A percentile compares a stretch with the other conserved stretches of the same genome.
Conservation (phyloP, 2,888 invertebrate species). For the Stegana nigrithorax region DNA sequence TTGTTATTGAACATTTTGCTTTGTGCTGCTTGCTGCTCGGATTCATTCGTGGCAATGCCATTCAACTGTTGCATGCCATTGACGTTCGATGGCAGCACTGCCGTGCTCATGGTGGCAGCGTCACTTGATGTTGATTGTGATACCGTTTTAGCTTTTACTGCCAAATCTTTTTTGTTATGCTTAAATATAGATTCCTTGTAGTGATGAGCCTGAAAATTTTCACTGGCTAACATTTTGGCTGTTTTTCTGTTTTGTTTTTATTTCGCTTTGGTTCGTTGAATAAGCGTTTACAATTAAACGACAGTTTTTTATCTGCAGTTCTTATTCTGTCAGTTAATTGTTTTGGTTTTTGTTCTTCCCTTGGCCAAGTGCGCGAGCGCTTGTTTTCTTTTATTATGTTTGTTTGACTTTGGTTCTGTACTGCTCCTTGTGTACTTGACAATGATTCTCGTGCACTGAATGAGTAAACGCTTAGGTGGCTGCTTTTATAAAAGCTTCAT, state of each 20-base stretch:
- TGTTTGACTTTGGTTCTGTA: constrained; percentile 29
- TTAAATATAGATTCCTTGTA: constrained; percentile 63
- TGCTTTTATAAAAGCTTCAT: constrained; percentile 60
- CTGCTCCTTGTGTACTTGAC: constrained; percentile 42
- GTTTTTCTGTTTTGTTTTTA: constrained; percentile 26
- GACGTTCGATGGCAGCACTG: too few species aligned
- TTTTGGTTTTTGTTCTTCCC: constrained; percentile 5
- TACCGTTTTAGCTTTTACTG: constrained; percentile 26
- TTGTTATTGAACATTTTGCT: constrained; percentile 37
- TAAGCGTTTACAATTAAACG: background rate
- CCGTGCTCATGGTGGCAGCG: constrained; percentile 32
- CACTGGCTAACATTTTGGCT: constrained; percentile 62
- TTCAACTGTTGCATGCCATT: constrained; percentile 17
- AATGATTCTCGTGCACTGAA: constrained; percentile 56
- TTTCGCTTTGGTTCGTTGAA: background rate
- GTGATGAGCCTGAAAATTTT: constrained; percentile 52
- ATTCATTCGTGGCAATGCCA: constrained; percentile 14
- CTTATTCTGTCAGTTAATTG: background rate
- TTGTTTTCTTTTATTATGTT: constrained; percentile 18
- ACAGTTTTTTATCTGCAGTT: background rate
- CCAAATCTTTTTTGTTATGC: constrained; percentile 38
- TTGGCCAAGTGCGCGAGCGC: too few species aligned
- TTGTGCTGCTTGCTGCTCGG: too few species aligned
- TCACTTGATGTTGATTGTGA: constrained; percentile 2
- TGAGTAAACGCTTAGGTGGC: constrained; percentile 43